phyloP scores from a whole-genome alignment of 2,797 vertebrate species.

The Calcarius lapponicus region DNA sequence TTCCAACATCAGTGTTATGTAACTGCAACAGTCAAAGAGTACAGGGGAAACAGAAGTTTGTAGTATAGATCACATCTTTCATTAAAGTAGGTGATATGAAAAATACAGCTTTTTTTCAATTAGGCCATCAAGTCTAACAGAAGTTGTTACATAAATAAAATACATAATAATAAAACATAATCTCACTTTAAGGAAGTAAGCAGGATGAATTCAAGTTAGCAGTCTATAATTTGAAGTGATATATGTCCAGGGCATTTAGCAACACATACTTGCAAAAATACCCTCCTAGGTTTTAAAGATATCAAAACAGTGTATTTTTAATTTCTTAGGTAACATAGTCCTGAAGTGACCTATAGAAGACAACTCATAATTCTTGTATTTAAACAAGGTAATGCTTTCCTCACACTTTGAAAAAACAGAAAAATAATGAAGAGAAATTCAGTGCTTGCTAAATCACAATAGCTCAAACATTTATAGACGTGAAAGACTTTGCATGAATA shows the following conservation, averaged over 20 bases:
- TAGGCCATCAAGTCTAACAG: background rate
- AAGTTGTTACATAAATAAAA: background rate
- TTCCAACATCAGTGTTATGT: background rate
- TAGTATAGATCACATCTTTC: background rate
- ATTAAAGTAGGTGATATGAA: background rate
- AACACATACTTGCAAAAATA: background rate
- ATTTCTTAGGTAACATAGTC: slow-evolving; percentile 23
- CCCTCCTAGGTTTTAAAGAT: background rate
- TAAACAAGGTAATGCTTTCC: slow-evolving; percentile 14
- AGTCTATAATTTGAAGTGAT: background rate
- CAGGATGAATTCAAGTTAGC: background rate
- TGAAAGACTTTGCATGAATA: background rate
- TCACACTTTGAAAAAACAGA: background rate
- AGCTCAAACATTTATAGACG: background rate
- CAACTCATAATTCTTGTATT: background rate
- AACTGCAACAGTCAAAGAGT: background rate
- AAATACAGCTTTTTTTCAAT: background rate
- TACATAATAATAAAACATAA: background rate
- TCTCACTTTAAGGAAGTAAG: background rate
- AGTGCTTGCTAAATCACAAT: background rate
- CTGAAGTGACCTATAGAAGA: background rate
- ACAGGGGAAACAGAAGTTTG: background rate
- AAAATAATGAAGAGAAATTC: background rate
- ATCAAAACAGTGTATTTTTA: background rate
- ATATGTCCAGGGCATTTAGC: background rate